Base-by-base conservation (phyloP, 2,888 invertebrate genomes). In the Neoaliturus tenellus region DNA sequence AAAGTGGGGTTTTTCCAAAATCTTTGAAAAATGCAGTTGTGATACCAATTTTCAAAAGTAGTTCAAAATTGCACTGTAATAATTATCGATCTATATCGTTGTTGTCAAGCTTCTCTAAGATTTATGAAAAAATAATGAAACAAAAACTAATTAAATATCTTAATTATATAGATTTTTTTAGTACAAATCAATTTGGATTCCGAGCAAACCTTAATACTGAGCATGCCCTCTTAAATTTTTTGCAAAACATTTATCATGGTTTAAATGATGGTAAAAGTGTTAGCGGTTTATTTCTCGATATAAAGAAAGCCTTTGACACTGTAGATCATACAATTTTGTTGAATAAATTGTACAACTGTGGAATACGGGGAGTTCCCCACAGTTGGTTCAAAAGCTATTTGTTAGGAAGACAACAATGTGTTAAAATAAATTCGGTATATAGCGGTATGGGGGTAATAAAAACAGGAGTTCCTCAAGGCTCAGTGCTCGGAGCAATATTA, bases 391-490 rank as follows among this genome's bases (percentile, higher is more conserved):
- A 71, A 62, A 85, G 69, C 80, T 86, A 85, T 78, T 73, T 85
- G 28, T 20, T 41, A n/a, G 39, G 75, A 48, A 83, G 86, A 82
- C 8, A 51, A 17, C 86, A 86, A 78, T 69, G 71, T 58, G 85
- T 85, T 1, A 85, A 55, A 81, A 39, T 85, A 0, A 58, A 85
- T 39, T 31, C 33, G 0, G 39, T 20, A 17, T 17, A 14, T 62
- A 85, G 85, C 75, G 67, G 33, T 35, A 80, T 69, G 17, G 58
- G 25, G 20, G 28, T 5, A 39, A 62, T 85, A 20, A 55, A 12
- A n/a, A 80, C 23, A 48, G 84, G 85, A 4, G 85, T 86, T n/a
- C 85, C 86, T 5, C 86, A 86, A 25, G 85, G 85, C 1, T 83
- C 85, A 17, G 80, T 86, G 10, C 55, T 85, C 14, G 84, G 84